Percentiles rank a stretch among this genome's conserved stretches.
These are phyloP conservation scores for Bhutanitis thaidina DNA, from an alignment of 2,888 invertebrate species.

Conservation along the genomic window DNA sequence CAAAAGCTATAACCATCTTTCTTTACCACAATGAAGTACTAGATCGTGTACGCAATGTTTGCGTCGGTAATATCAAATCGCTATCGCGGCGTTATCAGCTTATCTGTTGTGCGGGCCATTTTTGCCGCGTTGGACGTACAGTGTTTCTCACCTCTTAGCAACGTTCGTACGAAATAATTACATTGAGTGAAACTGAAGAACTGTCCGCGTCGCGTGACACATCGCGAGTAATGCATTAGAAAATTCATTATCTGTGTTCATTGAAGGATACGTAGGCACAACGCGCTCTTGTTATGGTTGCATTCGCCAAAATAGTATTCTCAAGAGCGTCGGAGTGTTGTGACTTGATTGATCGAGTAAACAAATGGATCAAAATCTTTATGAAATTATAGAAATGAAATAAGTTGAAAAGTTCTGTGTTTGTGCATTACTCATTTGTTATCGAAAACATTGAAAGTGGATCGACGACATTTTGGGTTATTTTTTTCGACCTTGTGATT, in stretches of 20 bases:
- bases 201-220: constrained; percentile 30
- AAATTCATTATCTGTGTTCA: constrained; percentile 29
- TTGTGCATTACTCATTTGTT: constrained; percentile 1
- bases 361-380: not conserved
- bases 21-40: constrained; percentile 18
- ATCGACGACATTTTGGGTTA: not conserved
- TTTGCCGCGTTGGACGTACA: constrained; percentile 52
- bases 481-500: too few relatives aligned
- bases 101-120: constrained; percentile 43
- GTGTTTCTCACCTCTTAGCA: constrained; percentile 51
- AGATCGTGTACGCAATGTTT: constrained; percentile 48
- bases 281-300: constrained; percentile 21
- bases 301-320: constrained; percentile 19
- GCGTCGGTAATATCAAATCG: constrained; percentile 47
- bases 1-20: not conserved
- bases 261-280: constrained; percentile 20
- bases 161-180: constrained; percentile 18
- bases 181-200: constrained; percentile 18
- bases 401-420: not conserved
- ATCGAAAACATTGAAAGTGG: not conserved
- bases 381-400: constrained; percentile 1
- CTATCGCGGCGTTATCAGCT: constrained; percentile 74
- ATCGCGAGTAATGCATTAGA: constrained; percentile 29
- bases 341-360: constrained; percentile 2
- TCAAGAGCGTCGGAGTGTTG: constrained; percentile 9